Evolutionary conservation across 2,888 invertebrate species (phyloP).

Genomic region (Horisme vitalbata): DNA sequence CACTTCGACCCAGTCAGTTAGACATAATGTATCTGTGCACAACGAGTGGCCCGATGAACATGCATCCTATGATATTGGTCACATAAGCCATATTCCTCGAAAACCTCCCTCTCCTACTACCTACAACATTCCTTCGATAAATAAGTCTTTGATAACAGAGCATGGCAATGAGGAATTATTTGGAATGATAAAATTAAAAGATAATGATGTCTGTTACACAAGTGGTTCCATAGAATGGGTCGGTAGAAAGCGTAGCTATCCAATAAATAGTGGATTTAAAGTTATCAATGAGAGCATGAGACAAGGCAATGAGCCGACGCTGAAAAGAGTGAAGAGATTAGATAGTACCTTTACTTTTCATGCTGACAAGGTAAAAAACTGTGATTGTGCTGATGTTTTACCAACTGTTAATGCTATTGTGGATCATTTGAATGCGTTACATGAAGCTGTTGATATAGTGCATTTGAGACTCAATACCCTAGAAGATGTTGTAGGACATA

Average conservation of each 20-base stretch:
- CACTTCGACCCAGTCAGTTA: conserved; percentile 11
- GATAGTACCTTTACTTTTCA: conserved; percentile 46
- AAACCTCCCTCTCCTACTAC: conserved; percentile 62
- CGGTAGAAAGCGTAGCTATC: conserved; percentile 68
- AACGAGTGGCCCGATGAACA: conserved; percentile 20
- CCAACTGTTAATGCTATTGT: conserved; percentile 79
- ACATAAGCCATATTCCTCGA: conserved; percentile 68
- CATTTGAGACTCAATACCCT: conserved; percentile 79
- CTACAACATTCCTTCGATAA: conserved; percentile 58
- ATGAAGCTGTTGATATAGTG: conserved; percentile 80
- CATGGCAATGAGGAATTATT: conserved; percentile 51
- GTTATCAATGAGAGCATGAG: conserved; percentile 49
- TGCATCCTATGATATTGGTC: conserved; percentile 54
- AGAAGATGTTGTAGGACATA: conserved; percentile 64
- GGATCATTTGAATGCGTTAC: conserved; percentile 80
- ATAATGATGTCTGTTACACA: conserved; percentile 75
- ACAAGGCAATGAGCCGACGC: conserved; percentile 42
- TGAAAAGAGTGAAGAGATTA: conserved; percentile 51
- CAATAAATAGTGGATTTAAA: conserved; percentile 74
- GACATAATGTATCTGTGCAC: conserved; percentile 22
- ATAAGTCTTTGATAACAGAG: conserved; percentile 43
- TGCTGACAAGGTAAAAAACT: conserved; percentile 50
- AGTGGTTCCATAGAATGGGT: conserved; percentile 78
- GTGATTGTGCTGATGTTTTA: conserved; percentile 71
- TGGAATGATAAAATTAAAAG: conserved; percentile 72